These are phyloP conservation scores for Heterodera schachtii DNA, from an alignment of 1,140 invertebrate genomes.

Conservation along the genomic window DNA sequence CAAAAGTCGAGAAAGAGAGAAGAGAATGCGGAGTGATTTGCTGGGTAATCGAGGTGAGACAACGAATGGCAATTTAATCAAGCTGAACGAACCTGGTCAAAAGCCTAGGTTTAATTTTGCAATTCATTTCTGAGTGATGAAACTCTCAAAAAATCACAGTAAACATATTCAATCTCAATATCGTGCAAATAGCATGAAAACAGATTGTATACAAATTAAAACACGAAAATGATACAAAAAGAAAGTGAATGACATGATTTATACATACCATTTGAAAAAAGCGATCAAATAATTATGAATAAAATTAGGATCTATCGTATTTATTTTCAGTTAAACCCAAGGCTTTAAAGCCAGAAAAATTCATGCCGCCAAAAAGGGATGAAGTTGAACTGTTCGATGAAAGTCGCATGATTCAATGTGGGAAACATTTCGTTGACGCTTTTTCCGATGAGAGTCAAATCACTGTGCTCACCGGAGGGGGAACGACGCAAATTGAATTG, in stretches of 20 bases:
- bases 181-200: too few species aligned
- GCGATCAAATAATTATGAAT: too few species aligned
- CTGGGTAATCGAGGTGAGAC: background rate
- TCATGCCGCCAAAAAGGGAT: slow-evolving; percentile 12
- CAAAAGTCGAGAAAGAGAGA: background rate
- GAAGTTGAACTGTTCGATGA: slow-evolving; percentile 24
- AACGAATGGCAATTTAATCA: too few species aligned
- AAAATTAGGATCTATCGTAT: background rate
- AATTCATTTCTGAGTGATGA: too few species aligned
- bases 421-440: slow-evolving; percentile 15
- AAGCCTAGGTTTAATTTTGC: too few species aligned
- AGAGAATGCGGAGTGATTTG: background rate
- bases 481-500: background rate
- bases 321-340: background rate
- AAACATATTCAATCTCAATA: too few species aligned
- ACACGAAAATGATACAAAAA: too few species aligned
- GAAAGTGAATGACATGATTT: too few species aligned
- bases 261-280: too few species aligned
- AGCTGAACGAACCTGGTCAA: too few species aligned
- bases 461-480: background rate
- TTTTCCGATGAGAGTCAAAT: slow-evolving; percentile 1
- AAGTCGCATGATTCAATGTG: slow-evolving; percentile 7
- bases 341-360: slow-evolving; percentile 5
- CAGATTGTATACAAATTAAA: too few species aligned
- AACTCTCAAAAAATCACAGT: too few species aligned